phyloP scores from a whole-genome alignment of 2,888 invertebrate species.

The Thecophora atra region DNA sequence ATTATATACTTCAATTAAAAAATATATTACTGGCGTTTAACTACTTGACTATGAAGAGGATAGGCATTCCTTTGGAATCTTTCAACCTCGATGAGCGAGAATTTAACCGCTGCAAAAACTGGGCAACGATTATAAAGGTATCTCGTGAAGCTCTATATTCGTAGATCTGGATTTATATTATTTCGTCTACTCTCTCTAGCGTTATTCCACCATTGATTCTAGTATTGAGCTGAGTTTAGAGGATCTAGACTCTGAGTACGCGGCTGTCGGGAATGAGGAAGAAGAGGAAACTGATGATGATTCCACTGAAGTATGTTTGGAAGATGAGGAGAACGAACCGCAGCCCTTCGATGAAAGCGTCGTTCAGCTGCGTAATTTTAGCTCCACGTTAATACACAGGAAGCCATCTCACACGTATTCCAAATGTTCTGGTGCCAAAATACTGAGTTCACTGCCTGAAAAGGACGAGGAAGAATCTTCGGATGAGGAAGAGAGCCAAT shows the following conservation, averaged over 20 bases:
- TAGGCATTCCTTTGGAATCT: constrained; percentile 17
- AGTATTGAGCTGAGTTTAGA: constrained; percentile 38
- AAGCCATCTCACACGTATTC: neutral
- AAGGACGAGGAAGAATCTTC: constrained; percentile 27
- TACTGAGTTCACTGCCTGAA: neutral
- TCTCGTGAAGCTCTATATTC: neutral
- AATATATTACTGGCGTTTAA: too few species aligned
- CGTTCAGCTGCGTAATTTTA: neutral
- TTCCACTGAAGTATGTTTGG: neutral
- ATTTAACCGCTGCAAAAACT: constrained; percentile 57
- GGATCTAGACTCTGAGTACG: neutral
- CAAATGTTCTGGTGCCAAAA: neutral
- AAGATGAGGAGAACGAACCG: neutral
- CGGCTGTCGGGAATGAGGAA: neutral
- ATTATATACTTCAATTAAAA: too few species aligned
- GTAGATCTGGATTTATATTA: too few species aligned
- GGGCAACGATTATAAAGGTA: constrained; percentile 55
- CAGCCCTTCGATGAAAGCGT: neutral
- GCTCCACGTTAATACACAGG: neutral
- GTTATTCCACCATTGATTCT: constrained; percentile 17
- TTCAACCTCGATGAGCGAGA: constrained; percentile 37
- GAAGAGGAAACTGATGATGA: constrained; percentile 10
- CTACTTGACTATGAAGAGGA: neutral
- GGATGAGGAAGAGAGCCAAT: constrained; percentile 32
- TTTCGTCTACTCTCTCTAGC: neutral